Percentiles rank a stretch among this genome's conserved stretches.
These are phyloP conservation scores for Cyclura pinguis DNA, from an alignment of 2,797 vertebrate genomes.

Conservation along the genomic window DNA sequence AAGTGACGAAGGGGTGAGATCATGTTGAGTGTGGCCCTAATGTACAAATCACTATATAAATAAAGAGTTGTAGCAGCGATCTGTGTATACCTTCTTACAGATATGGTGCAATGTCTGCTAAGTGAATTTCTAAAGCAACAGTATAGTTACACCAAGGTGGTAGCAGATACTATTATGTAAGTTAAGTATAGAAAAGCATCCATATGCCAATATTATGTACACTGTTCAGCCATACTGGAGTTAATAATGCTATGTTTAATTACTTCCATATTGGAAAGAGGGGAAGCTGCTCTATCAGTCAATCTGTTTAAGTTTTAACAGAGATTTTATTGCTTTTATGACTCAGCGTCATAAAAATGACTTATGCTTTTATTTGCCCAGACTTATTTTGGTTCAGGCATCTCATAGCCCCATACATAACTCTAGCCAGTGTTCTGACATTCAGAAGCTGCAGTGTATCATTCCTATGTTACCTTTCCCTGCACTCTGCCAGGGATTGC, in stretches of 20 bases:
- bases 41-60: neutral
- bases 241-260: constrained; percentile 34
- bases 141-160: neutral
- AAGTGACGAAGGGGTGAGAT: neutral
- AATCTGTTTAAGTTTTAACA: constrained; percentile 42
- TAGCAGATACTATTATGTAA: neutral
- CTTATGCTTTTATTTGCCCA: constrained; percentile 19
- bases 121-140: neutral
- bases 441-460: neutral
- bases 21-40: neutral
- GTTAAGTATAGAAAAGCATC: neutral
- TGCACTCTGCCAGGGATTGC: neutral
- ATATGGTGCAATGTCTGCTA: neutral
- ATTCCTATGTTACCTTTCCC: constrained; percentile 11
- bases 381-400: constrained; percentile 33
- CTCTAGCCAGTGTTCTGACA: neutral
- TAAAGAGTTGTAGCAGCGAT: neutral
- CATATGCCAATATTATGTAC: neutral
- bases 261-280: constrained; percentile 31
- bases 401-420: constrained; percentile 25
- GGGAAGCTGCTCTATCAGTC: constrained; percentile 16
- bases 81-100: neutral
- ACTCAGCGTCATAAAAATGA: constrained; percentile 40
- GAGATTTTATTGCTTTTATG: constrained; percentile 37
- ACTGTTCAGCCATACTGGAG: neutral